Evolutionary conservation across 2,797 vertebrate species (phyloP).

Genomic region (Lophius americanus): DNA sequence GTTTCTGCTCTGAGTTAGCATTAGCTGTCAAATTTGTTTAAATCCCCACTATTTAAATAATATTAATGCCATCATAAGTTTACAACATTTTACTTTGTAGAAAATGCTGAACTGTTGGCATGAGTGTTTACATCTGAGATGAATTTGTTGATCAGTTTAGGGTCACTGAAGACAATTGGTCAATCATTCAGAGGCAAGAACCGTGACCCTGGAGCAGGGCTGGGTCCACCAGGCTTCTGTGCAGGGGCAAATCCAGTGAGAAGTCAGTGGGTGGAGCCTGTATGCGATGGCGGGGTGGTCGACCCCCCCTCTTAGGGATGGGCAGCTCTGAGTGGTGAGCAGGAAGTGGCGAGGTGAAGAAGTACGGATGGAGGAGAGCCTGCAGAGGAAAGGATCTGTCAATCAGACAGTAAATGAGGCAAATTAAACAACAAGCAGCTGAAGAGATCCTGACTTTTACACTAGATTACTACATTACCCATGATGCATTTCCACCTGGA

Average conservation of each 20-base stretch:
- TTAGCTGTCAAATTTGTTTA: too few species aligned
- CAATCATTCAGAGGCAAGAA: constrained; percentile 49
- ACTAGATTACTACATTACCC: not conserved
- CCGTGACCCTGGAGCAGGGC: constrained; percentile 71
- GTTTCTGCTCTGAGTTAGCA: too few species aligned
- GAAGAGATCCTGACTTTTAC: too few species aligned
- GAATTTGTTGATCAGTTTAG: not conserved
- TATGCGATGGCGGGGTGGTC: constrained; percentile 76
- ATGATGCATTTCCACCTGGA: not conserved
- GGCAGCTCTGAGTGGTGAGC: constrained; percentile 91
- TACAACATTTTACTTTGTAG: too few species aligned
- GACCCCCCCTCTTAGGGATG: constrained; percentile 84
- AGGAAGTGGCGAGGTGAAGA: constrained; percentile 88
- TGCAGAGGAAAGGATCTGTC: constrained; percentile 40
- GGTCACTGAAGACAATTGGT: not conserved
- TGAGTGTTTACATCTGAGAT: not conserved
- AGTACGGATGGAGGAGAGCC: constrained; percentile 90
- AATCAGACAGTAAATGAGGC: too few species aligned
- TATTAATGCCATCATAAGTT: too few species aligned
- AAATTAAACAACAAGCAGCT: not conserved
- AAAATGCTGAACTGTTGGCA: too few species aligned
- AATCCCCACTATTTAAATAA: too few species aligned
- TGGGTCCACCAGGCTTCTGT: constrained; percentile 84
- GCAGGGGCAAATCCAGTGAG: constrained; percentile 83
- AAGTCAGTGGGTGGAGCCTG: constrained; percentile 83